A percentile compares a stretch with the other conserved stretches of the same genome.
Conservation (phyloP, 2,113 vertebrate genomes). For the Clupea harengus region DNA sequence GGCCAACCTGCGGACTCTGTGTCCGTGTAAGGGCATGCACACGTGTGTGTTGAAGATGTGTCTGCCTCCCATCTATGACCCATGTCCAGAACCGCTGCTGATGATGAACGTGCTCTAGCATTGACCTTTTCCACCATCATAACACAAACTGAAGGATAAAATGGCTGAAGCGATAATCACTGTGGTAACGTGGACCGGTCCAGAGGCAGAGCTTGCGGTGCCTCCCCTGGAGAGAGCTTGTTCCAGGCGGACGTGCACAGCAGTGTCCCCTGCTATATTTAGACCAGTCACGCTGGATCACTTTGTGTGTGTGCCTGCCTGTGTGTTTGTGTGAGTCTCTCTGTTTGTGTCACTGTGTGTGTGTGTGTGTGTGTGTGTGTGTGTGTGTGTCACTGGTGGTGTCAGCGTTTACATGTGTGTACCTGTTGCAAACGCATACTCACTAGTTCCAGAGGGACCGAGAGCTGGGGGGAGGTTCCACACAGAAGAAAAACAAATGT, state of each 20-base stretch:
- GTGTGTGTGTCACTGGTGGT: not conserved
- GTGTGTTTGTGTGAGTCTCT: slow-evolving; percentile 2
- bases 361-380: not conserved
- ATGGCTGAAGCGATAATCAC: not conserved
- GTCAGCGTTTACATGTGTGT: not conserved
- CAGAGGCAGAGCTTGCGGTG: not conserved
- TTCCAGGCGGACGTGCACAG: not conserved
- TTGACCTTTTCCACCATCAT: not conserved
- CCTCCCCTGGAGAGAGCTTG: not conserved
- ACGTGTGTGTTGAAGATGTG: not conserved
- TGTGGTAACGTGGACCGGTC: not conserved
- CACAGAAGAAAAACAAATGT: not conserved
- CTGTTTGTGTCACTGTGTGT: not conserved
- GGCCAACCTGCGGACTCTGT: no score
- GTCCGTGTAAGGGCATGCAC: no score
- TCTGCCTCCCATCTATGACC: not conserved
- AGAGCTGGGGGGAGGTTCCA: not conserved
- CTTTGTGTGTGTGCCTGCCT: slow-evolving; percentile 54
- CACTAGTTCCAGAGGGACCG: not conserved
- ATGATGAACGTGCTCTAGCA: not conserved
- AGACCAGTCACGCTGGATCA: slow-evolving; percentile 57
- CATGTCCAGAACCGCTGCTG: no score
- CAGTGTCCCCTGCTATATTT: not conserved
- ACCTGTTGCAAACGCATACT: not conserved
- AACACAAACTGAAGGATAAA: not conserved